A percentile compares a stretch with the other conserved stretches of the same genome.
Conservation (phyloP, 2,888 invertebrate species). For the Hirtodrosophila trivittata region DNA sequence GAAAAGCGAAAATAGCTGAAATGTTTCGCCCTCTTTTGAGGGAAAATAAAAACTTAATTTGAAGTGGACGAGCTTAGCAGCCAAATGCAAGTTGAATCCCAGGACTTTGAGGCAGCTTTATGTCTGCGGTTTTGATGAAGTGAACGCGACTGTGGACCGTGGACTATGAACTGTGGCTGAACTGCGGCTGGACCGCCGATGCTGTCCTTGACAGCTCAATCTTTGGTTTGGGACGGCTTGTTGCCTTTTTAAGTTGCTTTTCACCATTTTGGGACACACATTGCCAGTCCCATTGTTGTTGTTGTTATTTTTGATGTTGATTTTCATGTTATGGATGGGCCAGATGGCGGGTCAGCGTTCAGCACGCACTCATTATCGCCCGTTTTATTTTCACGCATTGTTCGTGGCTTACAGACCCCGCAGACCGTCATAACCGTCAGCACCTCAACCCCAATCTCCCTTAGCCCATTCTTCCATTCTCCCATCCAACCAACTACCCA, state of each 20-base stretch:
- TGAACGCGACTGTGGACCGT: slow-evolving; percentile 7
- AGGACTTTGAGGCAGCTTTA: slow-evolving; percentile 23
- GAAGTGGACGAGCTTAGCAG: slow-evolving; percentile 33
- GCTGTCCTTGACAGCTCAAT: slow-evolving; percentile 58
- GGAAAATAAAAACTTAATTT: too few species aligned
- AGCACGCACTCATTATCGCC: slow-evolving; percentile 68
- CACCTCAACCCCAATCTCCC: background rate
- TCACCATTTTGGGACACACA: slow-evolving; percentile 38
- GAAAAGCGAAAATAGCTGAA: slow-evolving; percentile 11
- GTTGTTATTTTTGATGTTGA: slow-evolving; percentile 5
- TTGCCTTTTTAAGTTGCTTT: slow-evolving; percentile 60
- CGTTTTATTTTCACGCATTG: slow-evolving; percentile 70
- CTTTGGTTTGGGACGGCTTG: slow-evolving; percentile 59
- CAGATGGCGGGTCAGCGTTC: slow-evolving; percentile 53
- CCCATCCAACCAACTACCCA: background rate
- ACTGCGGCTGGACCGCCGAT: slow-evolving; percentile 4
- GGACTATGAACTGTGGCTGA: background rate
- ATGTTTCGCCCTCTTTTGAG: slow-evolving; percentile 30
- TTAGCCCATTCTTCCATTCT: too few species aligned
- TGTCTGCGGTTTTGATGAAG: slow-evolving; percentile 29
- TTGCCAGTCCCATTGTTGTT: slow-evolving; percentile 36
- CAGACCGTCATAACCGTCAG: too few species aligned
- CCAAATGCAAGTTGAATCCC: slow-evolving; percentile 42
- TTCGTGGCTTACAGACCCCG: slow-evolving; percentile 27
- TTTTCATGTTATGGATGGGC: slow-evolving; percentile 26